Conservation (phyloP, 2,113 vertebrate species). For the Melanocharis versteri region DNA sequence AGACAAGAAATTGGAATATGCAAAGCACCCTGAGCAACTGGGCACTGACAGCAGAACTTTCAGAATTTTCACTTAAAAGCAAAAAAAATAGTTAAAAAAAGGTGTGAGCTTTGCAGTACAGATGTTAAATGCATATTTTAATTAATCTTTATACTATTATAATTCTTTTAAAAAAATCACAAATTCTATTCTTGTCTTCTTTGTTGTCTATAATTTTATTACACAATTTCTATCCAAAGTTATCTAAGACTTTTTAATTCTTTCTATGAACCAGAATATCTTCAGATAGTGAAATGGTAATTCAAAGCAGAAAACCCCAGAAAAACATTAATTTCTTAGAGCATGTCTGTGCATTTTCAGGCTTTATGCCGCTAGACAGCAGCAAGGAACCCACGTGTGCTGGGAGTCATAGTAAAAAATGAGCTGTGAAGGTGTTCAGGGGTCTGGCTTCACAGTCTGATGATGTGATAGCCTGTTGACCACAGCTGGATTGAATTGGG, state of each 20-base stretch:
- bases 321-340: neutral
- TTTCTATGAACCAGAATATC: neutral
- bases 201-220: neutral
- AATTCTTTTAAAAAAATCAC: accelerated
- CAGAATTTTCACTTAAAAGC: neutral
- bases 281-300: neutral
- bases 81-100: neutral
- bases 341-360: neutral
- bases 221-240: neutral
- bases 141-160: neutral
- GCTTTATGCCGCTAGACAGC: neutral
- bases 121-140: neutral
- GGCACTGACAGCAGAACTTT: neutral
- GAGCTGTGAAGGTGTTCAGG: neutral
- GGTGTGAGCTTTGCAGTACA: neutral
- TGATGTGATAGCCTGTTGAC: neutral
- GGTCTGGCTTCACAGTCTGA: neutral
- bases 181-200: neutral
- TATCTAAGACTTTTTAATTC: neutral
- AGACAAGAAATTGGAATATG: neutral
- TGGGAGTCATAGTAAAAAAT: neutral
- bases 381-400: neutral
- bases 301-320: neutral
- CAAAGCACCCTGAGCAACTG: neutral
- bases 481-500: neutral